Percentiles rank a stretch among this genome's conserved stretches.
Evolutionary conservation across 2,888 invertebrate genomes (phyloP).

Genomic region (Tenthredo scrophulariae): DNA sequence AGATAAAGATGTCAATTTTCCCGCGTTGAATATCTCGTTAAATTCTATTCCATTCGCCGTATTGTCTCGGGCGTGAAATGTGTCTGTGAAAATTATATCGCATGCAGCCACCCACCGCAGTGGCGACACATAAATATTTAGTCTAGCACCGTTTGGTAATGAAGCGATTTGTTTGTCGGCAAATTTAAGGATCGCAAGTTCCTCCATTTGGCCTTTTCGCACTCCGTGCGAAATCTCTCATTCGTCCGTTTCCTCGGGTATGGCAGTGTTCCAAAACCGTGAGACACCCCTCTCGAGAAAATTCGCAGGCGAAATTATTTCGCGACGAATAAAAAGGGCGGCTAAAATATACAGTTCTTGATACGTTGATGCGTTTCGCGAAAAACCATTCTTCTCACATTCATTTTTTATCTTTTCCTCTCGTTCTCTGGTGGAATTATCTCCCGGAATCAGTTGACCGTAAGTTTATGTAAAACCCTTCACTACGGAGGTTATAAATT

Average conservation of each 20-base stretch:
- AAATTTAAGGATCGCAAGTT: slow-evolving; percentile 15
- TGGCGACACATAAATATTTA: slow-evolving; percentile 15
- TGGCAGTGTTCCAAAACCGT: slow-evolving; percentile 43
- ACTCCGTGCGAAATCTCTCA: neutral
- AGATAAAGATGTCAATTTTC: slow-evolving; percentile 1
- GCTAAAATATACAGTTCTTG: neutral
- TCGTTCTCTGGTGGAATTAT: neutral
- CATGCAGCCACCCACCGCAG: neutral
- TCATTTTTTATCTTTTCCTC: neutral
- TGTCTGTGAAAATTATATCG: neutral
- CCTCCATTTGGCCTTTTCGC: neutral
- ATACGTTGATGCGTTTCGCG: neutral
- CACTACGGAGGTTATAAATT: slow-evolving; percentile 6
- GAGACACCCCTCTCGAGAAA: neutral
- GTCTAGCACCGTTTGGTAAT: slow-evolving; percentile 18
- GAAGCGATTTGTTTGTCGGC: neutral
- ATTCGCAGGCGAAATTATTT: neutral
- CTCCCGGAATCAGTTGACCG: slow-evolving; percentile 25
- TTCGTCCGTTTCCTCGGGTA: neutral
- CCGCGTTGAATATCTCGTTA: neutral
- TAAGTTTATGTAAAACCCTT: neutral
- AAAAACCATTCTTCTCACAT: neutral
- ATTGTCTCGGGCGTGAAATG: neutral
- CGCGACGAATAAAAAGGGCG: neutral
- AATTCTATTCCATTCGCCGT: neutral